phyloP scores from a whole-genome alignment of 1,140 invertebrate species.

The Drosophila kepulauana region DNA sequence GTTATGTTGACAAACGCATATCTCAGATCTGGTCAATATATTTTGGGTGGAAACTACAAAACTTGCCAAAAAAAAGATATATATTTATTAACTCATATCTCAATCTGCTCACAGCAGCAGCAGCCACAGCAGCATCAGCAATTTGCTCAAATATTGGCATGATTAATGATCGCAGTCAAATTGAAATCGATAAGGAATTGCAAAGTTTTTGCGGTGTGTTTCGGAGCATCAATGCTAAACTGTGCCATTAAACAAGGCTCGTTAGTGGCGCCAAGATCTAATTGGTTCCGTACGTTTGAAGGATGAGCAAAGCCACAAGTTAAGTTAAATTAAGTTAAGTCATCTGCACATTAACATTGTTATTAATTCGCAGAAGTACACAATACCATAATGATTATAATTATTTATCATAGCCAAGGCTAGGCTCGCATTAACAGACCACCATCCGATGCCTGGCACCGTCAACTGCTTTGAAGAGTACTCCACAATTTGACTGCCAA shows the following conservation, averaged over 20 bases:
- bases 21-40: constrained; percentile 8
- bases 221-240: constrained; percentile 54
- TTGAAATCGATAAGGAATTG: constrained; percentile 44
- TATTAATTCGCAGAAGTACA: constrained; percentile 52
- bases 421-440: background rate
- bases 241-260: constrained; percentile 47
- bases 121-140: constrained; percentile 23
- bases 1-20: constrained; percentile 11
- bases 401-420: constrained; percentile 33
- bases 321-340: constrained; percentile 6
- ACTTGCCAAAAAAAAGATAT: background rate
- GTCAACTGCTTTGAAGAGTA: constrained; percentile 16
- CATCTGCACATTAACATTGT: constrained; percentile 10
- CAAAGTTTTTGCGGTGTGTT: constrained; percentile 14
- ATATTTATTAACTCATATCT: constrained; percentile 17
- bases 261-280: constrained; percentile 65
- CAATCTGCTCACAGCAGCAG: constrained; percentile 24
- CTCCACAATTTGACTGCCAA: background rate
- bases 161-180: constrained; percentile 61
- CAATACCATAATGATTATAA: constrained; percentile 30
- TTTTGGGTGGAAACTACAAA: constrained; percentile 2
- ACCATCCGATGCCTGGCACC: constrained; percentile 14
- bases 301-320: constrained; percentile 47
- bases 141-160: constrained; percentile 35
- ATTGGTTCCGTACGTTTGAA: constrained; percentile 74